phyloP scores from a whole-genome alignment of 1,140 invertebrate species.

The Lutraria rhynchaena region DNA sequence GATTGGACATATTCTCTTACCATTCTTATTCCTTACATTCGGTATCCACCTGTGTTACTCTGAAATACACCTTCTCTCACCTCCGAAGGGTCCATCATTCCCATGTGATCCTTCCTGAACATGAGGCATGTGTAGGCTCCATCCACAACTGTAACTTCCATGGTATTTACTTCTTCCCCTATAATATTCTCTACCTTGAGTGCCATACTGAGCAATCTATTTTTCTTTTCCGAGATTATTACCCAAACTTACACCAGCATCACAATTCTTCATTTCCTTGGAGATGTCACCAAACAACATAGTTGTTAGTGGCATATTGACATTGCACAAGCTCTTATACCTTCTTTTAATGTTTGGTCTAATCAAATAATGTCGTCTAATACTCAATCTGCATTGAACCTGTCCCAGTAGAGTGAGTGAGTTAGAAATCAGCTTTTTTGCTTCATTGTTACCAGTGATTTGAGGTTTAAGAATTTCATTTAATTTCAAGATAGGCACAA shows the following conservation, averaged over 20 bases:
- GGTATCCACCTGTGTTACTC: no score
- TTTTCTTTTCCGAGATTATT: background rate
- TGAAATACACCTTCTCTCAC: no score
- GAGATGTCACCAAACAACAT: slow-evolving; percentile 30
- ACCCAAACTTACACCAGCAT: slow-evolving; percentile 5
- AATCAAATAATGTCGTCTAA: slow-evolving; percentile 9
- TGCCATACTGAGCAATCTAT: background rate
- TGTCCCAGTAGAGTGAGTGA: background rate
- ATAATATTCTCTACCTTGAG: no score
- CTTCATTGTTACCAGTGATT: background rate
- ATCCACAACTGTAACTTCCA: background rate
- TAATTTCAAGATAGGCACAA: slow-evolving; percentile 18
- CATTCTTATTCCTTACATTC: no score
- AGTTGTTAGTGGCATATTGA: background rate
- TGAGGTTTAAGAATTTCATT: background rate
- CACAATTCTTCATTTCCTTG: slow-evolving; percentile 32
- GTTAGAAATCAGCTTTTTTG: slow-evolving; percentile 6
- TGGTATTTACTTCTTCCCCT: background rate
- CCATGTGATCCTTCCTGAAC: no score
- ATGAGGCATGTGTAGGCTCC: background rate
- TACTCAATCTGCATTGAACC: background rate
- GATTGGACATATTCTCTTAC: no score
- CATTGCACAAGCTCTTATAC: slow-evolving; percentile 15
- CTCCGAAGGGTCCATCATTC: no score
- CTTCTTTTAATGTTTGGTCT: slow-evolving; percentile 26